Conservation (phyloP, 2,797 vertebrate species). For the Ataeniobius toweri region DNA sequence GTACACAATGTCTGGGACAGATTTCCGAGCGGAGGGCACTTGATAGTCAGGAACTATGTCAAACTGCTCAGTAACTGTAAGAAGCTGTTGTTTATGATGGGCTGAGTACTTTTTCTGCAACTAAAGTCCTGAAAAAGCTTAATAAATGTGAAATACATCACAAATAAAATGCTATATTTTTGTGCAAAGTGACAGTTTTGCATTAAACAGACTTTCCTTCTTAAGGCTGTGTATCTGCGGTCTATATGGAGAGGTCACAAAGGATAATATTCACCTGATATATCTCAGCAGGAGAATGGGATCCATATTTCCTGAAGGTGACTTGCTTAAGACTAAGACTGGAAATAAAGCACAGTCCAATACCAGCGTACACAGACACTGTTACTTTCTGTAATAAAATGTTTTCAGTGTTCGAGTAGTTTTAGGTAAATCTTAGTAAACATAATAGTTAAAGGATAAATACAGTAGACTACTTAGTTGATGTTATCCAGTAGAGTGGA, state of each 20-base stretch:
- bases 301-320: conserved; percentile 25
- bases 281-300: conserved; percentile 25
- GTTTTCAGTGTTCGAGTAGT: conserved; percentile 9
- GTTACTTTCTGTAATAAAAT: not conserved
- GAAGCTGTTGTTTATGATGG: conserved; percentile 10
- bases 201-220: conserved; percentile 26
- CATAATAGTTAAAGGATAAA: not conserved
- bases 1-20: conserved; percentile 45
- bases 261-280: not conserved
- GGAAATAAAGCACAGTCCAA: conserved; percentile 23
- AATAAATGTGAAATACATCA: conserved; percentile 27
- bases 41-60: conserved; percentile 12
- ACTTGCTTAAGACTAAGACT: conserved; percentile 6
- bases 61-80: conserved; percentile 30
- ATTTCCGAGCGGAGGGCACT: conserved; percentile 46
- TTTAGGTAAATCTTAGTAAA: not conserved
- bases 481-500: no score
- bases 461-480: no score
- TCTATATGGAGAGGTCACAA: conserved; percentile 6
- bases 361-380: conserved; percentile 57
- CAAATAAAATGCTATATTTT: conserved; percentile 27
- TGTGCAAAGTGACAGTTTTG: conserved; percentile 28
- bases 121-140: conserved; percentile 10
- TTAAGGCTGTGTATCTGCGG: conserved; percentile 20
- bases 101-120: conserved; percentile 10